Base-by-base conservation (phyloP, 1,140 invertebrate genomes). In the Stenopsyche tienmushanensis region DNA sequence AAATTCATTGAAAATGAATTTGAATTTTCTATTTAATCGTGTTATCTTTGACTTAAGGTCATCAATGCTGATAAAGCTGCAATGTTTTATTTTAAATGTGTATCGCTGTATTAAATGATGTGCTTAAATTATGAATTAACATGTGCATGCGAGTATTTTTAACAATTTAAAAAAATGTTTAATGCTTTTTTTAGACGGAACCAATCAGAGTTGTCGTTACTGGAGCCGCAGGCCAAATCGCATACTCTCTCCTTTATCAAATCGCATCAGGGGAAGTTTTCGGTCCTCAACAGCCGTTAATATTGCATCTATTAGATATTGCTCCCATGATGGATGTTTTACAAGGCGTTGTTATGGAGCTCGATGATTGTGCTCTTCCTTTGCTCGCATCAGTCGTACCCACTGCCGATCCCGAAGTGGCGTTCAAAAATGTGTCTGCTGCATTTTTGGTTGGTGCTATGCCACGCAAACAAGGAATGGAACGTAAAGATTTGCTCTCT, bases 391-490 rank as follows among this genome's bases (percentile, higher is more conserved):
- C 90, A 58, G 88, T 99, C 50, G 80, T 97, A 1, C 86, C 93
- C 10, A 98, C 96, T 29, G 89, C 86, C 70, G 90, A 96, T 73
- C 91, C 92, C 41, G 87, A 85, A 54, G 88, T 86, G 44, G 98
- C 93, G 41, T 99, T 99, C 79, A 94, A 95, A 73, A 91, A 97
- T 83, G 93, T 98, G 52, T 93, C 96, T 73, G 93, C 95, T 50
- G 98, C 96, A n/a, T 98, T 99, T 75, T 82, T 99, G 47, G 96
- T 99, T 39, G 98, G 98, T 44, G 90, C 98, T 3, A 99, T 99
- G 97, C 98, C 98, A 0, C 86, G 98, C 15, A 93, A 90, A 74
- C 92, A 99, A 76, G 97, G 97, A 45, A 99, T 99, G 98, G 97
- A 99, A 77, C 86, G 98, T 41, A 99, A 99, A 79, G 98, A 99